Percentiles rank a stretch among this genome's conserved stretches.
These are phyloP conservation scores for Gila orcuttii DNA, from an alignment of 2,113 vertebrate species.

Conservation along the genomic window DNA sequence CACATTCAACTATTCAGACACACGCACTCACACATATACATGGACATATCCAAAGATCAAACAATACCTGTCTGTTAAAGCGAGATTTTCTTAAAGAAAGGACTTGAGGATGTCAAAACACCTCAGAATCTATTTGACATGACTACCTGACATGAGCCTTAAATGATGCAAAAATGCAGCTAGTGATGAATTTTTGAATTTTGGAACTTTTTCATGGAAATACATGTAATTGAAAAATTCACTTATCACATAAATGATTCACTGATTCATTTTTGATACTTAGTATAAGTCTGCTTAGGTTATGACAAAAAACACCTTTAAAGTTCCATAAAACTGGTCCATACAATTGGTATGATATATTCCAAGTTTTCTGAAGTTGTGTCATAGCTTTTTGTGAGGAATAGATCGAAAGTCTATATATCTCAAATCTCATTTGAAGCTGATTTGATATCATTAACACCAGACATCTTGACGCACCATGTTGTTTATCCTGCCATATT, in stretches of 20 bases:
- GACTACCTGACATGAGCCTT: neutral
- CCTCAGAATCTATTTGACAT: slow-evolving; percentile 10
- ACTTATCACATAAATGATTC: neutral
- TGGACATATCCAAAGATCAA: slow-evolving; percentile 36
- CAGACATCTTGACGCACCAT: neutral
- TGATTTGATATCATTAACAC: neutral
- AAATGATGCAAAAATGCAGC: neutral
- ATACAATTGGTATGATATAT: neutral
- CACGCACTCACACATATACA: slow-evolving; percentile 24
- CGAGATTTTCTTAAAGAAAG: slow-evolving; percentile 22
- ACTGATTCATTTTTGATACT: neutral
- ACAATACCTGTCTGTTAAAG: slow-evolving; percentile 36
- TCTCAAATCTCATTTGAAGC: neutral
- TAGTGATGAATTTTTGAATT: neutral
- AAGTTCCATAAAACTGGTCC: neutral
- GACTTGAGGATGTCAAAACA: slow-evolving; percentile 28
- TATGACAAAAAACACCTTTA: neutral
- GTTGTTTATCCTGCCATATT: neutral
- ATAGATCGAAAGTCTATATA: neutral
- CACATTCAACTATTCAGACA: slow-evolving; percentile 53
- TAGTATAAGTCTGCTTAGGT: neutral
- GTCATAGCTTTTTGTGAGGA: neutral
- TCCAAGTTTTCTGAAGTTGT: neutral
- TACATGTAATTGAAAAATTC: neutral
- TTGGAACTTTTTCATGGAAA: neutral